Evolutionary conservation across 2,113 vertebrate species (phyloP).

Genomic region (Xenopus tropicalis): DNA sequence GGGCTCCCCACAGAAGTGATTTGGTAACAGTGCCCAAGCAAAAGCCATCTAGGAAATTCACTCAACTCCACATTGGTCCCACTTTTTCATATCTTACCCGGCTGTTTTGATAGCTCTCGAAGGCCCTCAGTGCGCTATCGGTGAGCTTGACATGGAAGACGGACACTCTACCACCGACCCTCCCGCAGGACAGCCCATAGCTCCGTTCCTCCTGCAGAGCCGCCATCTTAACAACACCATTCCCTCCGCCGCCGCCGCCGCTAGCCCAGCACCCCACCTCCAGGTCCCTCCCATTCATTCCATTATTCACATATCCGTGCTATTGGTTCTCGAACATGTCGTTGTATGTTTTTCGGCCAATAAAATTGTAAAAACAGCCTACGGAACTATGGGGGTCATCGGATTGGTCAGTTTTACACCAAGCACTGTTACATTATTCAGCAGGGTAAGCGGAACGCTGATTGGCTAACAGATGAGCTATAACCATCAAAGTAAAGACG

Average conservation of each 20-base stretch:
- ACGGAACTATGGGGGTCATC: neutral
- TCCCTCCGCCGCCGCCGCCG: conserved; percentile 57
- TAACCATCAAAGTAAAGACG: neutral
- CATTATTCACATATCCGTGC: neutral
- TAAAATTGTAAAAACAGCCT: neutral
- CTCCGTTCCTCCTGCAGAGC: conserved; percentile 92
- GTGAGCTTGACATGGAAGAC: conserved; percentile 95
- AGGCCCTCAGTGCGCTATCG: conserved; percentile 85
- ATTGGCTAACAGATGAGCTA: conserved; percentile 1
- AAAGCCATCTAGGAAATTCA: neutral
- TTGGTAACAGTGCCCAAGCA: neutral
- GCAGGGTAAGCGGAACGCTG: neutral
- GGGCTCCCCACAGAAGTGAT: neutral
- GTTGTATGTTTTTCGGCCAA: neutral
- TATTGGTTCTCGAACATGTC: neutral
- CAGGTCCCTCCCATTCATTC: neutral
- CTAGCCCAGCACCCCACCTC: neutral
- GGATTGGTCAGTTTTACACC: neutral
- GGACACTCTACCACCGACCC: conserved; percentile 84
- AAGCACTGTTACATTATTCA: conserved; percentile 35
- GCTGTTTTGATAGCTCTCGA: conserved; percentile 81
- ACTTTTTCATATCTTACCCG: conserved; percentile 66
- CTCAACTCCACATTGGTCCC: neutral
- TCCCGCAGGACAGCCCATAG: conserved; percentile 94
- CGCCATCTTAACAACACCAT: conserved; percentile 94